A percentile compares a stretch with the other conserved stretches of the same genome.
phyloP scores from a whole-genome alignment of 2,797 vertebrate species.

The Acrocephalus scirpaceus region DNA sequence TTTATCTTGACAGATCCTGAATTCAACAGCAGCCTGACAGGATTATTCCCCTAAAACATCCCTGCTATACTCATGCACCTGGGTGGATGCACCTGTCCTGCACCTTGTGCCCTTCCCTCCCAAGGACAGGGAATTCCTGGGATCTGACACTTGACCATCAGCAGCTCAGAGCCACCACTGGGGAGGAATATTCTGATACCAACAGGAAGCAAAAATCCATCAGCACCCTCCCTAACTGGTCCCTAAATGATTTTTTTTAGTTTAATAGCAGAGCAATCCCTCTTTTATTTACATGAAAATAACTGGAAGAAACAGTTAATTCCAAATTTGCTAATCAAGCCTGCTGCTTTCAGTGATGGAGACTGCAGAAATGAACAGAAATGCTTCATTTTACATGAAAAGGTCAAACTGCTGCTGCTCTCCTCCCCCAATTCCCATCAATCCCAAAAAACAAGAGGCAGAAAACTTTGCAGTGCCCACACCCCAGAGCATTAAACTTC shows the following conservation, averaged over 20 bases:
- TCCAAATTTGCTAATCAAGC: background rate
- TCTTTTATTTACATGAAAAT: background rate
- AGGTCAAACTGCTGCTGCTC: background rate
- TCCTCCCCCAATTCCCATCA: accelerated
- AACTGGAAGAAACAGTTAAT: background rate
- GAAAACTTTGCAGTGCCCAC: background rate
- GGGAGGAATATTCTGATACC: background rate
- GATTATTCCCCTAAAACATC: background rate
- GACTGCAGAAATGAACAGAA: background rate
- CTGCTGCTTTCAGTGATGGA: background rate
- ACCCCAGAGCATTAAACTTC: accelerated
- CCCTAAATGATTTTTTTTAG: background rate
- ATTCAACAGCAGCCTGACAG: background rate
- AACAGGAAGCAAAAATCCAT: background rate
- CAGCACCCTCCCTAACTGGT: background rate
- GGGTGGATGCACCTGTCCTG: accelerated
- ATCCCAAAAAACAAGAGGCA: background rate
- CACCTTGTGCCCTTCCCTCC: background rate
- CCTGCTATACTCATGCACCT: accelerated
- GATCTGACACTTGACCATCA: background rate
- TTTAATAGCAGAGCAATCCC: background rate
- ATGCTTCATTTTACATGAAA: background rate
- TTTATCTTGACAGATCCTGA: background rate
- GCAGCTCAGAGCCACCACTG: background rate
- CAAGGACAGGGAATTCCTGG: background rate